These are phyloP conservation scores for Agrenia bidenticulata DNA, from an alignment of 2,888 invertebrate species.

Conservation along the genomic window DNA sequence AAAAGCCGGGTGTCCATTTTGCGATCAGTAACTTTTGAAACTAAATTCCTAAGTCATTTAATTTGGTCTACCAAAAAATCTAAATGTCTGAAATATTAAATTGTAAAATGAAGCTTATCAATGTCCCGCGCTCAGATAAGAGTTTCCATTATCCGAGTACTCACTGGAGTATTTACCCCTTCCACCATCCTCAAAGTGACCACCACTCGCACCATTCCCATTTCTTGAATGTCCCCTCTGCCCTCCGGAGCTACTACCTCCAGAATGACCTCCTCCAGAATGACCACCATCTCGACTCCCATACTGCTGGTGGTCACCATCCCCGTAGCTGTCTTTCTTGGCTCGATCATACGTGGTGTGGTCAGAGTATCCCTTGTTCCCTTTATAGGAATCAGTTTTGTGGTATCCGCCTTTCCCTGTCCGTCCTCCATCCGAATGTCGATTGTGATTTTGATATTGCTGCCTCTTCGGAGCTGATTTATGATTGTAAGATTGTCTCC, in stretches of 20 bases:
- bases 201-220: constrained; percentile 22
- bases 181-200: constrained; percentile 10
- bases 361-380: constrained; percentile 35
- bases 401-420: constrained; percentile 42
- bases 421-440: constrained; percentile 28
- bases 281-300: constrained; percentile 28
- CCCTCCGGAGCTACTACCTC: constrained; percentile 32
- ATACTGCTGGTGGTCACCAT: constrained; percentile 34
- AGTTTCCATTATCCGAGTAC: constrained; percentile 8
- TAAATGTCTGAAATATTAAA: too few species aligned
- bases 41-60: too few species aligned
- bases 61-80: too few species aligned
- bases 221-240: constrained; percentile 22
- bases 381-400: constrained; percentile 31
- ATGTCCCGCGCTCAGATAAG: neutral
- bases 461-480: constrained; percentile 24
- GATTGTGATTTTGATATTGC: constrained; percentile 38
- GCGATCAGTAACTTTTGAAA: too few species aligned
- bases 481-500: constrained; percentile 30
- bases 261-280: constrained; percentile 24
- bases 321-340: constrained; percentile 30
- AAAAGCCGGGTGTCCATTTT: too few species aligned
- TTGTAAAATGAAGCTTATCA: too few species aligned
- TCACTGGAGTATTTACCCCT: constrained; percentile 14
- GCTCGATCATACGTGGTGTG: constrained; percentile 31